Conservation (phyloP, 2,797 vertebrate genomes). For the Huso huso region DNA sequence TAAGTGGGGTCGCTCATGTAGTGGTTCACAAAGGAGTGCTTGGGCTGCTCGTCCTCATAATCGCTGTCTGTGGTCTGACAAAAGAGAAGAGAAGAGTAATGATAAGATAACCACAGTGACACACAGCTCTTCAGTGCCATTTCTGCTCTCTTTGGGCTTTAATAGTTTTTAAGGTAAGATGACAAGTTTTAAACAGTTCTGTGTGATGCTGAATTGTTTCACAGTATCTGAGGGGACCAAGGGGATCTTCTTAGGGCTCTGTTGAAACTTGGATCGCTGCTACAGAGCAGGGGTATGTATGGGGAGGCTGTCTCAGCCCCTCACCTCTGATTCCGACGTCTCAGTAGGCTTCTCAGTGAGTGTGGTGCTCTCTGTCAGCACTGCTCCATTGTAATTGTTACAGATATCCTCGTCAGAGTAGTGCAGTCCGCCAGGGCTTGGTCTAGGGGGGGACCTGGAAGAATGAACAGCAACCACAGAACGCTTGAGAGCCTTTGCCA, state of each 20-base stretch:
- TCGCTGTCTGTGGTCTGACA: constrained; percentile 80
- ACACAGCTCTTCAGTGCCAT: neutral
- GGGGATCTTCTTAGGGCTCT: no score
- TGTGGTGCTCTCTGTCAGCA: constrained; percentile 73
- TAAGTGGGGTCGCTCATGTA: constrained; percentile 97
- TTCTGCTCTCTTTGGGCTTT: no score
- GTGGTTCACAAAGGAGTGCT: constrained; percentile 95
- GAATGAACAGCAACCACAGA: no score
- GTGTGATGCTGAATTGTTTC: no score
- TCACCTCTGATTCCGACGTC: constrained; percentile 82
- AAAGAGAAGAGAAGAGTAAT: neutral
- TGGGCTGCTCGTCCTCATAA: constrained; percentile 83
- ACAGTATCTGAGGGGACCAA: no score
- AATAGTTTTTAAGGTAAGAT: no score
- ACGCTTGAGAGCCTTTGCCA: no score
- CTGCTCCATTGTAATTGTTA: constrained; percentile 82
- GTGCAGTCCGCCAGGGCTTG: constrained; percentile 85
- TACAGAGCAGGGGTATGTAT: no score
- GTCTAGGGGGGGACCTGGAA: constrained; percentile 82
- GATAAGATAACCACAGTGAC: neutral
- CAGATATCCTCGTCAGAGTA: constrained; percentile 94
- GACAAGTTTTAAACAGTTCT: no score
- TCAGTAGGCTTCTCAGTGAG: constrained; percentile 81
- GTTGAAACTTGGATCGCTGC: no score
- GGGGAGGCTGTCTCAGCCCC: no score